Conservation (phyloP, 2,113 vertebrate genomes). For the Anseranas semipalmata region DNA sequence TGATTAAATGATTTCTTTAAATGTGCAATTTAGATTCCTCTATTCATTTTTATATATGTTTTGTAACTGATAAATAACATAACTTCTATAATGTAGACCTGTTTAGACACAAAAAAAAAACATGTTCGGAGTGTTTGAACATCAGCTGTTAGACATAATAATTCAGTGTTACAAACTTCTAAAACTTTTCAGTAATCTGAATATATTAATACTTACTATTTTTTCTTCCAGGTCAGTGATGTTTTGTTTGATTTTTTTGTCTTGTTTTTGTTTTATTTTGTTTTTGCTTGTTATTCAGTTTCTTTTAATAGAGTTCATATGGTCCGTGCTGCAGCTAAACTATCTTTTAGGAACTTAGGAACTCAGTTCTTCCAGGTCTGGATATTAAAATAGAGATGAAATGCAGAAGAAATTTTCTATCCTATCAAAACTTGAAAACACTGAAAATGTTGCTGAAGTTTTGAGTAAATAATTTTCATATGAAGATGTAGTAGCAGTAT, state of each 20-base stretch:
- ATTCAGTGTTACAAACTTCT: background rate
- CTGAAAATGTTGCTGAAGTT: background rate
- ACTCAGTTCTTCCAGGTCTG: background rate
- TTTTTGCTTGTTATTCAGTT: background rate
- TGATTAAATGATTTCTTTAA: background rate
- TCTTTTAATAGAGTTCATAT: background rate
- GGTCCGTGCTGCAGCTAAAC: background rate
- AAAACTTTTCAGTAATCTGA: background rate
- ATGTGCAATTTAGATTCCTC: background rate
- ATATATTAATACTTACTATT: background rate
- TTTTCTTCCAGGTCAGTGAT: background rate
- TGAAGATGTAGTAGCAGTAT: background rate
- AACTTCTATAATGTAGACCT: background rate
- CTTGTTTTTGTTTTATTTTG: background rate
- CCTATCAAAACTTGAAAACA: background rate
- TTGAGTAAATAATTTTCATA: background rate
- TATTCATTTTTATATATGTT: background rate
- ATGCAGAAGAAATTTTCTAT: background rate
- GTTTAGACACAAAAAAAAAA: background rate
- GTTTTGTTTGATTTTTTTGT: no score
- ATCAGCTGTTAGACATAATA: background rate
- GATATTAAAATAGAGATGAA: background rate
- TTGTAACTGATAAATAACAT: background rate
- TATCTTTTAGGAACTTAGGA: background rate
- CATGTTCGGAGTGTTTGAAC: background rate